These are phyloP conservation scores for Sarotherodon lohbergeri DNA, from an alignment of 2,113 vertebrate genomes.

Conservation along the genomic window DNA sequence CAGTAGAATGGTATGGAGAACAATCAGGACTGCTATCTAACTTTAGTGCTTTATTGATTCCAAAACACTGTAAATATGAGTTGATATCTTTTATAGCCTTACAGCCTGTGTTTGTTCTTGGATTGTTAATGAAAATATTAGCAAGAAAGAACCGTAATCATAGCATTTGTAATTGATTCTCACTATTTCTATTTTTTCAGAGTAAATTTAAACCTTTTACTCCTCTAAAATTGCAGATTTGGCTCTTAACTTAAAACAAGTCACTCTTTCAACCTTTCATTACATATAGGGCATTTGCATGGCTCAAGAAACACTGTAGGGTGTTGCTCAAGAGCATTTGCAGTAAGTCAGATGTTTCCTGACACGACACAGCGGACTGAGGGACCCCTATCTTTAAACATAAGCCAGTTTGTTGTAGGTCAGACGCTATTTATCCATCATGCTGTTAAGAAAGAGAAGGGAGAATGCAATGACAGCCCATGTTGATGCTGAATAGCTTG, in stretches of 20 bases:
- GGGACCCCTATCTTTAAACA: slow-evolving; percentile 3
- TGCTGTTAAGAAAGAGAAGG: not conserved
- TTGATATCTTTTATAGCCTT: not conserved
- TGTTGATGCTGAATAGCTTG: not conserved
- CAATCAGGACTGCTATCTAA: not conserved
- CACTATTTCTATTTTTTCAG: not conserved
- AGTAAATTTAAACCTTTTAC: not conserved
- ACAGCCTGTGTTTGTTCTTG: not conserved
- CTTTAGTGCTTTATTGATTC: not conserved
- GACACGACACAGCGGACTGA: not conserved
- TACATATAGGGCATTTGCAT: not conserved
- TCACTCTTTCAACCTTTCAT: not conserved
- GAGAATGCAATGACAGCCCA: not conserved
- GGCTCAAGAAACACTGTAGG: not conserved
- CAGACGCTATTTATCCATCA: not conserved
- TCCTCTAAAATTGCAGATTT: not conserved
- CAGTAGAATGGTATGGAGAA: not conserved
- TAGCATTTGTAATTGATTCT: not conserved
- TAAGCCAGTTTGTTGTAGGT: not conserved
- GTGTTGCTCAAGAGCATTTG: slow-evolving; percentile 49
- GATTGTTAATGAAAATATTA: not conserved
- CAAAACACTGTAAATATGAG: not conserved
- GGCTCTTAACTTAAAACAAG: not conserved
- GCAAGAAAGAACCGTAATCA: not conserved
- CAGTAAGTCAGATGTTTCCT: slow-evolving; percentile 39